Percentiles rank a stretch among this genome's conserved stretches.
Evolutionary conservation across 2,797 vertebrate genomes (phyloP).

Genomic region (Prionace glauca): DNA sequence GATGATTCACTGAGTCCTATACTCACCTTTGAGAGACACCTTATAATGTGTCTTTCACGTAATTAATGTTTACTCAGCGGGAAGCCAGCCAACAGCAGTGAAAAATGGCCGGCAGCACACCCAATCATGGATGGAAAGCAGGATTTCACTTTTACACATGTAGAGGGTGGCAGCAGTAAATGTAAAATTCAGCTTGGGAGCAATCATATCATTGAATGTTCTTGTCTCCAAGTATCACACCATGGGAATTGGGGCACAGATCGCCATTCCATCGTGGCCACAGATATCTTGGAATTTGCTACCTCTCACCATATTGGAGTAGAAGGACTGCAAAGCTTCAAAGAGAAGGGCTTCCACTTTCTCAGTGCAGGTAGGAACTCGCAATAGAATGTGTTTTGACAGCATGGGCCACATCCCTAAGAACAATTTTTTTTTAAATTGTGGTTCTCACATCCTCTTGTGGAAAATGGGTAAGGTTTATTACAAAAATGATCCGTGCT

Average conservation of each 20-base stretch:
- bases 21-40: too few species aligned
- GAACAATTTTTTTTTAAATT: background rate
- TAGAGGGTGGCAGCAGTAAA: too few species aligned
- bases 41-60: too few species aligned
- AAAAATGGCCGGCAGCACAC: too few species aligned
- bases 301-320: background rate
- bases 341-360: background rate
- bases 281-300: background rate
- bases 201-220: background rate
- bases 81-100: too few species aligned
- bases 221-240: background rate
- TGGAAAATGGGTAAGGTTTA: background rate
- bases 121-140: too few species aligned
- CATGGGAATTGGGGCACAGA: background rate
- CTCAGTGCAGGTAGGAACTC: background rate
- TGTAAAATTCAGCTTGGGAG: too few species aligned
- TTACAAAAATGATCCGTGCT: background rate
- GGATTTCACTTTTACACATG: too few species aligned
- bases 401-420: background rate
- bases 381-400: background rate
- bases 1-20: too few species aligned
- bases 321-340: background rate
- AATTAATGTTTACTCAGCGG: too few species aligned
- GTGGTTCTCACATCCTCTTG: background rate
- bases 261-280: background rate